Evolutionary conservation across 1,140 invertebrate species (phyloP), one percentile per base, ranked within the genome.

Genomic region (Caerostris darwini): DNA sequence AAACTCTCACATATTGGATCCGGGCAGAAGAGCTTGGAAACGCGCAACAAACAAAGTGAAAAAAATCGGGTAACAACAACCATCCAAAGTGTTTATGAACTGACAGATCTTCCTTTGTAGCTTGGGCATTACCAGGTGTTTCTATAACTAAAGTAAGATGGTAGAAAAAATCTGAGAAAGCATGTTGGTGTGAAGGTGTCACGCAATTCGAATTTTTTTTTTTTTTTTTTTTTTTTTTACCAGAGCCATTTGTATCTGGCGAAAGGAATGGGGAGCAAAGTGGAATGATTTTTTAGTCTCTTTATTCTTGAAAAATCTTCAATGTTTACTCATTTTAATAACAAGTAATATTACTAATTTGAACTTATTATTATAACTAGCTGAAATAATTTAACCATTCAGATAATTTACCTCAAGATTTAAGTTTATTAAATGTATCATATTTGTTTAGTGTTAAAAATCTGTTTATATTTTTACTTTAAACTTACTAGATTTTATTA

Each of bases 91-190:
- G 82, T 83, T 83, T 83, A 83, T 83, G 82, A n/a, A 83, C 82
- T 83, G 82, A 58, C 82, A 83, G 82, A 58, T 58, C 82, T 57
- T 83, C 82, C 56, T 83, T 83, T 83, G 82, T 58, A 19, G 14
- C 54, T 83, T 83, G 82, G 82, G 53, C 82, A 83, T 83, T 83
- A 83, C 82, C 82, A 83, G 82, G 82, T 83, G 82, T 83, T 83
- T 5, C 82, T 57, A 58, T 58, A 83, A 83, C 82, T 58, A 83
- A 83, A 83, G 82, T 58, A 57, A 83, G 82, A 57, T n/a, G 12
- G 7, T 56, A 56, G 56, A 83, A 83, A 83, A 83, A 56, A 83
- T 58, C 56, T 58, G 82, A 34, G 82, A 58, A 83, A 57, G 82
- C 82, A 58, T 34, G 69, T 56, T 83, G 53, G 56, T 19, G 53